Base-by-base conservation (phyloP, 1,140 invertebrate species). In the Anastrepha ludens region DNA sequence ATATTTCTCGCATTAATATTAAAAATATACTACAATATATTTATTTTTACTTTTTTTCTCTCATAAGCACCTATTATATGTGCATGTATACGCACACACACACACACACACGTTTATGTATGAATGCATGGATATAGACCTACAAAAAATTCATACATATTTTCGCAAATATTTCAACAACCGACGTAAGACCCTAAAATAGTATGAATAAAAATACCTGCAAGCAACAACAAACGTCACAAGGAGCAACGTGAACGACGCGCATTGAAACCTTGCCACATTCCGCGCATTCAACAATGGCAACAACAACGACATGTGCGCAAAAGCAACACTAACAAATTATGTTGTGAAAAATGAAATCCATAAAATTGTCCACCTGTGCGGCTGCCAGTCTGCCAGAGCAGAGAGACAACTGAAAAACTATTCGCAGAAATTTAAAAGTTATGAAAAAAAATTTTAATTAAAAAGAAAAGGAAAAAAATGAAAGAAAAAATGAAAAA, bases 361-460 rank as follows among this genome's bases (percentile, higher is more conserved):
- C 74, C 50, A 81, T 55, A 55, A 81, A 81, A 81, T 81, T 81
- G 74, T 81, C 74, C 74, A 81, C 74, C 74, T 81, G 70, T 47
- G 70, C 70, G 70, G 44, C 41, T 74, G 74, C 47, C n/a, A 55
- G 74, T 55, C 50, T 55, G 47, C 47, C n/a, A 8, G 11, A 8
- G n/a, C 17, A 29, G 74, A 9, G 20, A 50, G 50, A 44, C 15
- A 50, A 81, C 41, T 11, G 3, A 39, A 9, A 2, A 11, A 67
- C 29, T 29, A 29, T 29, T 29, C 29, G 39, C 20, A 44, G 39
- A 29, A 29, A 29, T 29, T 29, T 29, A 29, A 29, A 29, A 29
- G 29, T 29, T 29, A 29, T 62, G 13, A 62, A 62, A 15, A 17
- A 74, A 74, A 44, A 47, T 74, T 1, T 8, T 1, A 5, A 62